Percentiles rank a stretch among this genome's conserved stretches.
These are phyloP conservation scores for Machaerirhynchus nigripectus DNA, from an alignment of 2,113 vertebrate genomes.

Conservation along the genomic window DNA sequence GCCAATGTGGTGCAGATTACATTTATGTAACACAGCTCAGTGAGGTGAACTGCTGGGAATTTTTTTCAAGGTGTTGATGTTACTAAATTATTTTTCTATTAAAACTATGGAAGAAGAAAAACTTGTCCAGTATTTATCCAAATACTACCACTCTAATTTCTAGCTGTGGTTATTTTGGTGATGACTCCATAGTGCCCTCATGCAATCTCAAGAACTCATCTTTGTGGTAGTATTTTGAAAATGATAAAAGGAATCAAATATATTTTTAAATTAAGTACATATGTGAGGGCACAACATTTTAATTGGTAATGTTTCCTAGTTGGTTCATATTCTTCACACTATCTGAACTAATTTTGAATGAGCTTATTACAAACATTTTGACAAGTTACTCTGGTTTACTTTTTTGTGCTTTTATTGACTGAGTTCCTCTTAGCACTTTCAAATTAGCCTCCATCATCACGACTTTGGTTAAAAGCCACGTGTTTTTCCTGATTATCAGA, in stretches of 20 bases:
- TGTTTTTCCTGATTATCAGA: not conserved
- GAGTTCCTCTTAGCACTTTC: not conserved
- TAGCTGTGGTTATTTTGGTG: not conserved
- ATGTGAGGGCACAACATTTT: not conserved
- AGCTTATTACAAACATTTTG: not conserved
- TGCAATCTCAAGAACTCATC: not conserved
- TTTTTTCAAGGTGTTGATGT: not conserved
- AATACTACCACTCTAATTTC: not conserved
- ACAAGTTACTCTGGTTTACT: not conserved
- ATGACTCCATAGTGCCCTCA: not conserved
- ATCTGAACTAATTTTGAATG: not conserved
- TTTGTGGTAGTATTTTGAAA: not conserved
- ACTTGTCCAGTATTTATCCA: not conserved
- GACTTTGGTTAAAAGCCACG: not conserved
- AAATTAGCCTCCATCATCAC: not conserved
- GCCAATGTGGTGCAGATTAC: not conserved
- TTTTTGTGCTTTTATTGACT: not conserved
- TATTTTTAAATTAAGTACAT: not conserved
- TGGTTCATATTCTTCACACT: not conserved
- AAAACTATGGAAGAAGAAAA: constrained; percentile 15
- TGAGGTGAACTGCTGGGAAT: not conserved
- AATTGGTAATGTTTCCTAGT: not conserved
- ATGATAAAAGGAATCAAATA: not conserved
- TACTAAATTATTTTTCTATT: constrained; percentile 36
- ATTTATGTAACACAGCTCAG: not conserved